Evolutionary conservation across 2,113 vertebrate species (phyloP).

Genomic region (Psophia crepitans): DNA sequence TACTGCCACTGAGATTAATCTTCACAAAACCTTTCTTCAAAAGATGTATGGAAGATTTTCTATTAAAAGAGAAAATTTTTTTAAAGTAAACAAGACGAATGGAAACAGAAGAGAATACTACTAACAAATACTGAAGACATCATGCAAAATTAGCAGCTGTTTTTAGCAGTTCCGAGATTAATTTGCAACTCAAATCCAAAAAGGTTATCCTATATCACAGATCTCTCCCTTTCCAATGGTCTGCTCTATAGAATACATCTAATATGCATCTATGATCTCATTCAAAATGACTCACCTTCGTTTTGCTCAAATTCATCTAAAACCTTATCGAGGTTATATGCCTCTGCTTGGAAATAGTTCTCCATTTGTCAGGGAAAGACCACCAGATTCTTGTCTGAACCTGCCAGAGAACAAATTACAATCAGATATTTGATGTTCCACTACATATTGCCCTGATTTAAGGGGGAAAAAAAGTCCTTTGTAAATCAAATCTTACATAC

Average conservation of each 20-base stretch:
- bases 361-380: constrained; percentile 94
- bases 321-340: constrained; percentile 99
- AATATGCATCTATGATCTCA: background rate
- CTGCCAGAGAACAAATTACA: constrained; percentile 68
- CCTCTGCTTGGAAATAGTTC: constrained; percentile 99
- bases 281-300: constrained; percentile 84
- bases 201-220: background rate
- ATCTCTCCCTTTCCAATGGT: background rate
- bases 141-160: background rate
- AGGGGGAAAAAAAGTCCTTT: background rate
- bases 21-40: background rate
- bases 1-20: background rate
- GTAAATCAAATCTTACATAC: background rate
- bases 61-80: background rate
- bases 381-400: constrained; percentile 81
- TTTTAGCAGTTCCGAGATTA: background rate
- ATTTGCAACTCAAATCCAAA: background rate
- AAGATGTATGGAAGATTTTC: background rate
- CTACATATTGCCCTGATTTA: background rate
- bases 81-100: background rate
- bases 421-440: background rate
- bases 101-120: background rate
- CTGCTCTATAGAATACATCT: background rate
- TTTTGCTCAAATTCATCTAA: constrained; percentile 99
- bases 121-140: background rate